Evolutionary conservation across 92 coral and sea anemone species (phyloP).

Genomic region (Desmophyllum pertusum): DNA sequence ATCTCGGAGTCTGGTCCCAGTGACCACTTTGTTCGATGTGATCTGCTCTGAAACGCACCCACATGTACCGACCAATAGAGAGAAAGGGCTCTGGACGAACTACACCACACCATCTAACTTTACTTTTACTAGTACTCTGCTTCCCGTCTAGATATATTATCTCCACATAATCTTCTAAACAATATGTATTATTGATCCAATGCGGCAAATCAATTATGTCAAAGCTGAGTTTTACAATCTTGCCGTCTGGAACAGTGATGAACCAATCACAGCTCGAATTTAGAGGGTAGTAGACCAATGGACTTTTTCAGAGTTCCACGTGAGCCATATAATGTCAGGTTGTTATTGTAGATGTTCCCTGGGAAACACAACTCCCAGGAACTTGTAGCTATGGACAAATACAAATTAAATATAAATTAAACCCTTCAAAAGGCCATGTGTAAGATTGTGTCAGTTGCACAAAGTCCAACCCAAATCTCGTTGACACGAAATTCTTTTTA

Average conservation of each 20-base stretch:
- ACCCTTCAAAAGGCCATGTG: too few species aligned
- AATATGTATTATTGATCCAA: slow-evolving; percentile 5
- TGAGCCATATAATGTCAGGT: neutral
- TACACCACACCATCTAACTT: too few species aligned
- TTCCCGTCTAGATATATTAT: neutral
- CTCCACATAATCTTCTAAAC: neutral
- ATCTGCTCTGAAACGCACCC: neutral
- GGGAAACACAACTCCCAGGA: neutral
- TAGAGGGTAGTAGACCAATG: slow-evolving; percentile 38
- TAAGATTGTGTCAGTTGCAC: too few species aligned
- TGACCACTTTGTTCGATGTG: too few species aligned
- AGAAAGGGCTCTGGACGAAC: too few species aligned
- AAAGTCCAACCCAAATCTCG: too few species aligned
- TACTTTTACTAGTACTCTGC: too few species aligned
- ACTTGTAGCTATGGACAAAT: neutral
- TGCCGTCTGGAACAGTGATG: slow-evolving; percentile 42
- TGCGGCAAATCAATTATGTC: neutral
- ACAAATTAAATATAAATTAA: neutral
- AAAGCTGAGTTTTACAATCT: slow-evolving; percentile 14
- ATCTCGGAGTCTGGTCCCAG: too few species aligned
- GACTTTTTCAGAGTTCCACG: slow-evolving; percentile 34
- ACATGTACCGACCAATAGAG: neutral
- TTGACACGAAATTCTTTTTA: too few species aligned
- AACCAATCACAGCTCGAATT: slow-evolving; percentile 35
- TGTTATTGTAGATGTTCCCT: neutral